Evolutionary conservation across 2,113 vertebrate genomes (phyloP), one percentile per base, ranked within the genome.

Genomic region (Struthidea cinerea): DNA sequence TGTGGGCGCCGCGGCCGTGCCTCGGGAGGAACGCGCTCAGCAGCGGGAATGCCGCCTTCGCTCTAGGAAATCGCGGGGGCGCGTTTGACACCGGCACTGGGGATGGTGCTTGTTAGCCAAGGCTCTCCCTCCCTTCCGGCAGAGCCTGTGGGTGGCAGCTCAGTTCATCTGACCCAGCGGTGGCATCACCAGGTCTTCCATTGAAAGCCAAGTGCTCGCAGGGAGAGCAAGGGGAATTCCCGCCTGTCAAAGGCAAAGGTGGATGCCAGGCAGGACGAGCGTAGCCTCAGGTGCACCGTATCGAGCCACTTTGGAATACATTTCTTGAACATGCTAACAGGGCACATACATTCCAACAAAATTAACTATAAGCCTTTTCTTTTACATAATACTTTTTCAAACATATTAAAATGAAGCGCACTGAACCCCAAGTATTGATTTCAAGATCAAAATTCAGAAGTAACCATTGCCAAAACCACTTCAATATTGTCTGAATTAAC

Each of bases 201-300:
- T 0, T 26, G 68, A 10, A 56, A 63, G 17, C 50, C 69, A 1
- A 11, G 53, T 3, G 3, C 18, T 27, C 19, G n/a, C 33, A 16
- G 50, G 64, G 50, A 53, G 42, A 56, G 64, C 19, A 0, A 39
- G 47, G 37, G 30, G 41, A 21, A 21, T 37, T 50, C 33, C 49
- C 13, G 9, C 33, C 49, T 57, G 15, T 16, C 39, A 7, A 1
- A 41, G 79, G 53, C 37, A 21, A 13, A 42, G 46, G 56, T 6
- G 49, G 18, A 8, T 71, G 13, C 10, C n/a, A 32, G 64, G 0
- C 47, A 47, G 32, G 23, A 44, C 11, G 2, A 75, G 33, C 26
- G 0, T 3, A 27, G 24, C 35, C 60, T n/a, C 33, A 5, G 60
- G 35, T 20, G 6, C 33, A 1, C 9, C 4, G 0, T 4, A 3